Percentiles rank a stretch among this genome's conserved stretches.
Conservation (phyloP, 2,888 invertebrate genomes). For the Idaea biselata region DNA sequence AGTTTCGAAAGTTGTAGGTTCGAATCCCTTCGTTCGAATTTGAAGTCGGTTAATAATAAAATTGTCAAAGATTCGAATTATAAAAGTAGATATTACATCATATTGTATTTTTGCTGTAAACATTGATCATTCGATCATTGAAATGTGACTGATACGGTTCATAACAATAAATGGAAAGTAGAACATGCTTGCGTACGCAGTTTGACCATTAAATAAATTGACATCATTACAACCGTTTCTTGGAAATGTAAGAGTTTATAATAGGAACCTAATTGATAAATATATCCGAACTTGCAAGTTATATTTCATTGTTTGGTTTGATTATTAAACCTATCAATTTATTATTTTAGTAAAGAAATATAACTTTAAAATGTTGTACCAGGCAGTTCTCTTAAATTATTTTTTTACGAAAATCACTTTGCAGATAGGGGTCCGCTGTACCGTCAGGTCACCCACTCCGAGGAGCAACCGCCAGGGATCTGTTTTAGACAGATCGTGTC, state of each 20-base stretch:
- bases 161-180: constrained; percentile 20
- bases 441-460: too few species aligned
- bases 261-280: not conserved
- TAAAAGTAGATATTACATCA: not conserved
- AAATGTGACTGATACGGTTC: not conserved
- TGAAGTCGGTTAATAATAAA: too few species aligned
- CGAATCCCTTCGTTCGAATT: too few species aligned
- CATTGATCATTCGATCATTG: not conserved
- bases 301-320: not conserved
- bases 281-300: not conserved
- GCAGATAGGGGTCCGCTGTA: too few species aligned
- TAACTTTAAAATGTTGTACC: too few species aligned
- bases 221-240: not conserved
- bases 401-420: too few species aligned
- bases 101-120: not conserved
- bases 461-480: too few species aligned
- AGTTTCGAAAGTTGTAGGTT: too few species aligned
- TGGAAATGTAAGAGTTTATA: not conserved
- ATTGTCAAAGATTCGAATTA: too few species aligned
- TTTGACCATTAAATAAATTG: not conserved
- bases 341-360: not conserved
- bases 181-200: not conserved
- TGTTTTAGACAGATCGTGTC: too few species aligned
- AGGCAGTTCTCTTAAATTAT: too few species aligned
- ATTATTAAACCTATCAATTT: not conserved